phyloP scores from a whole-genome alignment of 2,113 vertebrate species.

The Columbina picui region DNA sequence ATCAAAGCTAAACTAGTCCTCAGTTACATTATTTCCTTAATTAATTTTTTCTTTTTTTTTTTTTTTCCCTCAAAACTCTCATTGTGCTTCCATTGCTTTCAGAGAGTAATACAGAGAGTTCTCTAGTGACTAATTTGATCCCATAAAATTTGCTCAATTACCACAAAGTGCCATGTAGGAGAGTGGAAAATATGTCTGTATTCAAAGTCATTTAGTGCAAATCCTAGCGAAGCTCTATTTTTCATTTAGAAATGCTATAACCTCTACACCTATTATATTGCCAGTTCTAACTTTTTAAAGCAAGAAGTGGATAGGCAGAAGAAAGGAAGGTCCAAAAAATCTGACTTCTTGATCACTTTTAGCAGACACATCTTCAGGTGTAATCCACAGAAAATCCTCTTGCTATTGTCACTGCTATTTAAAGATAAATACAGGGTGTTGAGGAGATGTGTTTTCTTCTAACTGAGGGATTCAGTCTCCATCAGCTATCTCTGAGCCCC shows the following conservation, averaged over 20 bases:
- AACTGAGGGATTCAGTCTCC: background rate
- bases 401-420: background rate
- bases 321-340: background rate
- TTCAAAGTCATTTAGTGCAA: conserved; percentile 1
- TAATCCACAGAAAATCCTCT: background rate
- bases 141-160: conserved; percentile 25
- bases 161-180: background rate
- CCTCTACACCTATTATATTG: background rate
- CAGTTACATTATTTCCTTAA: background rate
- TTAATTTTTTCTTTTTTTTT: background rate
- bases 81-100: background rate
- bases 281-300: background rate
- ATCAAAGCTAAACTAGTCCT: background rate
- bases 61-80: background rate
- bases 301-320: background rate
- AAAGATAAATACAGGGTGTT: background rate
- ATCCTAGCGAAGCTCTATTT: background rate
- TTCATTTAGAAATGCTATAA: background rate
- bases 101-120: background rate
- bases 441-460: background rate
- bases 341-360: background rate
- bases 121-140: background rate
- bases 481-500: background rate
- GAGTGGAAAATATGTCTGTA: background rate
- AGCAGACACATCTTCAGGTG: background rate